A percentile compares a stretch with the other conserved stretches of the same genome.
Conservation (phyloP, 92 coral and sea anemone genomes). For the Diadumene lineata region DNA sequence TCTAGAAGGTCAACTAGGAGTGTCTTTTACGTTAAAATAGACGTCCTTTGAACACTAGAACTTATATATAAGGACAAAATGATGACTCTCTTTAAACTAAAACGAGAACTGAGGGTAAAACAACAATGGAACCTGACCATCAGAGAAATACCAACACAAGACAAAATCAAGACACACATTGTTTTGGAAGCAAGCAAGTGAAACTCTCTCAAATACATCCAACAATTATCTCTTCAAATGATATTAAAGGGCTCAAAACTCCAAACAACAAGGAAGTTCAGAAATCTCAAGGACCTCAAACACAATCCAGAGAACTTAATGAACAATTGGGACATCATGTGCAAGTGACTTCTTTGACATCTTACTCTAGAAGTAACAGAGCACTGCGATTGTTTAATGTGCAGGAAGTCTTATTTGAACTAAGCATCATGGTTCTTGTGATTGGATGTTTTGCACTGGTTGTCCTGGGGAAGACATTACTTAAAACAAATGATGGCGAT, state of each 20-base stretch:
- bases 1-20: background rate
- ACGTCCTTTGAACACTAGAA: background rate
- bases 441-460: conserved; percentile 4
- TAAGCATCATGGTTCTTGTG: conserved; percentile 11
- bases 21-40: background rate
- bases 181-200: background rate
- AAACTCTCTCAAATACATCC: background rate
- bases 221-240: too few relatives aligned
- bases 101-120: background rate
- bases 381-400: conserved; percentile 15
- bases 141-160: background rate
- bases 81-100: background rate
- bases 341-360: background rate
- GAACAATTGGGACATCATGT: background rate
- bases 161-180: background rate
- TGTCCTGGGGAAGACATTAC: background rate
- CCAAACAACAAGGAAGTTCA: too few relatives aligned
- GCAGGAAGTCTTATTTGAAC: conserved; percentile 11
- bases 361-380: conserved; percentile 15
- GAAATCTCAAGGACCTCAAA: too few relatives aligned
- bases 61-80: too few relatives aligned
- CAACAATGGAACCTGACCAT: background rate
- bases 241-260: too few relatives aligned
- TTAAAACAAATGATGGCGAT: background rate
- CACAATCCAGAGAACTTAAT: background rate